phyloP scores from a whole-genome alignment of 2,888 invertebrate species.

The Leptinotarsa rubiginosa region DNA sequence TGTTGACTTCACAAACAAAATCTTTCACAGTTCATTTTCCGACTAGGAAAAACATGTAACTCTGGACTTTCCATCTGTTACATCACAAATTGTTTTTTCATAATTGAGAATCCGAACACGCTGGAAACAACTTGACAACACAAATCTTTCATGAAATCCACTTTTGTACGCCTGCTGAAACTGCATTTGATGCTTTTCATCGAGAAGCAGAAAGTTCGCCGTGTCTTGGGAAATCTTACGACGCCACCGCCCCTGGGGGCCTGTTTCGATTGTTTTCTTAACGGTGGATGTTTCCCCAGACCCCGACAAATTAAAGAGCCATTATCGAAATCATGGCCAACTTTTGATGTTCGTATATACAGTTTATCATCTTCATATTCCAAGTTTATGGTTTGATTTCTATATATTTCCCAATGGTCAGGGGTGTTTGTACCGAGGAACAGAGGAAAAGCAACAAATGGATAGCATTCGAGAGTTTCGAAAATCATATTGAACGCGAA shows the following conservation, averaged over 20 bases:
- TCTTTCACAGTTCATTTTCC: background rate
- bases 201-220: conserved; percentile 8
- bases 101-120: conserved; percentile 14
- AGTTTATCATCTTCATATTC: conserved; percentile 11
- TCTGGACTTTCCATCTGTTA: background rate
- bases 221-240: conserved; percentile 11
- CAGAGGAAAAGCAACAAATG: background rate
- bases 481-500: background rate
- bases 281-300: conserved; percentile 19
- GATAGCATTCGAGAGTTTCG: background rate
- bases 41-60: background rate
- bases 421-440: background rate
- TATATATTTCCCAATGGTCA: background rate
- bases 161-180: conserved; percentile 14
- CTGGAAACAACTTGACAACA: conserved; percentile 7
- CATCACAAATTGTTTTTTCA: background rate
- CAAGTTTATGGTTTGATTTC: background rate
- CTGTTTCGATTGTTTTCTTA: conserved; percentile 9
- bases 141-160: conserved; percentile 19
- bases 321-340: conserved; percentile 13
- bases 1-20: too few relatives aligned
- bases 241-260: background rate
- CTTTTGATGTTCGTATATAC: conserved; percentile 12
- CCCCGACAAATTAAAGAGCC: conserved; percentile 20
- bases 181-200: conserved; percentile 20